A percentile compares a stretch with the other conserved stretches of the same genome.
phyloP scores from a whole-genome alignment of 2,797 vertebrate genomes.

The Halcyon leucocephala region DNA sequence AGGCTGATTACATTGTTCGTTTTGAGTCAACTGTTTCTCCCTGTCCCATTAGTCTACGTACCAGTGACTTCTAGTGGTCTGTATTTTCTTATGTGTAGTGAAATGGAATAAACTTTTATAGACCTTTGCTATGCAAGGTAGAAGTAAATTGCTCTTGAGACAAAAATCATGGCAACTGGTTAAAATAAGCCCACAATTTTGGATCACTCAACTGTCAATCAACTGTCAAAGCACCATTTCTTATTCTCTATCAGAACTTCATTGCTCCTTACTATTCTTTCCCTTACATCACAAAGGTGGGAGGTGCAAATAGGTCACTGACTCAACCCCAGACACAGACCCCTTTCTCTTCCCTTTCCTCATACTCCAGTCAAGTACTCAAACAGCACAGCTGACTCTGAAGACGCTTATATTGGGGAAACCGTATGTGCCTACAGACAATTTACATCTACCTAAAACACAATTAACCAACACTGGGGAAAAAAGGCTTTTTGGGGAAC shows the following conservation, averaged over 20 bases:
- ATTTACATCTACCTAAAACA: slow-evolving; percentile 6
- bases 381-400: background rate
- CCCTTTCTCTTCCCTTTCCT: background rate
- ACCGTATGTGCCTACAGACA: background rate
- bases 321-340: background rate
- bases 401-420: background rate
- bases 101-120: background rate
- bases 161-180: background rate
- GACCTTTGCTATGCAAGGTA: background rate
- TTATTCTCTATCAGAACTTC: background rate
- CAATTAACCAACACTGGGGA: background rate
- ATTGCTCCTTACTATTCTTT: background rate
- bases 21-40: background rate
- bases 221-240: background rate
- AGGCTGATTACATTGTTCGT: background rate
- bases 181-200: background rate
- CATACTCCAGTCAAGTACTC: background rate
- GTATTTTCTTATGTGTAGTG: background rate
- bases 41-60: background rate
- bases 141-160: background rate
- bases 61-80: background rate
- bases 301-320: background rate
- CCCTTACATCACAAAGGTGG: background rate
- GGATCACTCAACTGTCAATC: background rate
- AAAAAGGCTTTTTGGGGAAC: background rate